Evolutionary conservation across 2,113 vertebrate genomes (phyloP).

Genomic region (Brachypteracias leptosomus): DNA sequence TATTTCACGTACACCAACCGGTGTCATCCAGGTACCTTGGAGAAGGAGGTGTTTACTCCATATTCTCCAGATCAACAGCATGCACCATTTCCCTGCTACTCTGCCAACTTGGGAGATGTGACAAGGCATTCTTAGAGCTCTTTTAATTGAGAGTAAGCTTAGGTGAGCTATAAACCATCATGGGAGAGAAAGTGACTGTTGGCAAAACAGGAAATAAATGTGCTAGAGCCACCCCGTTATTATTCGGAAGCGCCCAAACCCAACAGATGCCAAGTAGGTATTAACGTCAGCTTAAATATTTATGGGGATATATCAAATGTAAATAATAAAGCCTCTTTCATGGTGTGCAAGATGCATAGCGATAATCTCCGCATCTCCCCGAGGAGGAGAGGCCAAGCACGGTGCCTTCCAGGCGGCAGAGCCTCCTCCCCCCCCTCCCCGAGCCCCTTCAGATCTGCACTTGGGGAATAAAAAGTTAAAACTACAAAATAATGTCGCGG

Average conservation of each 20-base stretch:
- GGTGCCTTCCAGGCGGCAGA: background rate
- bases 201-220: background rate
- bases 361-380: constrained; percentile 11
- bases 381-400: background rate
- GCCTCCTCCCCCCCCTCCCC: background rate
- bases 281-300: constrained; percentile 61
- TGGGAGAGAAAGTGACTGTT: background rate
- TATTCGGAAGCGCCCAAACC: background rate
- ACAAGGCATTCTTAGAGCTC: background rate
- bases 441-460: constrained; percentile 10
- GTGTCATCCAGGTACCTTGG: background rate
- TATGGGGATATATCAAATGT: constrained; percentile 50
- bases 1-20: constrained; percentile 18
- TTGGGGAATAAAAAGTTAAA: constrained; percentile 47
- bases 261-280: constrained; percentile 43
- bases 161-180: background rate
- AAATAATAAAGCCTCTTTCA: constrained; percentile 47
- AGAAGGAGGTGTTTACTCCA: background rate
- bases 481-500: background rate
- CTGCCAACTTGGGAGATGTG: background rate
- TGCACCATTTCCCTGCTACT: background rate
- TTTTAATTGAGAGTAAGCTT: background rate
- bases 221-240: background rate
- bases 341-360: background rate
- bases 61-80: background rate